Base-by-base conservation (phyloP, 2,888 invertebrate species). In the Amphipyra berbera region DNA sequence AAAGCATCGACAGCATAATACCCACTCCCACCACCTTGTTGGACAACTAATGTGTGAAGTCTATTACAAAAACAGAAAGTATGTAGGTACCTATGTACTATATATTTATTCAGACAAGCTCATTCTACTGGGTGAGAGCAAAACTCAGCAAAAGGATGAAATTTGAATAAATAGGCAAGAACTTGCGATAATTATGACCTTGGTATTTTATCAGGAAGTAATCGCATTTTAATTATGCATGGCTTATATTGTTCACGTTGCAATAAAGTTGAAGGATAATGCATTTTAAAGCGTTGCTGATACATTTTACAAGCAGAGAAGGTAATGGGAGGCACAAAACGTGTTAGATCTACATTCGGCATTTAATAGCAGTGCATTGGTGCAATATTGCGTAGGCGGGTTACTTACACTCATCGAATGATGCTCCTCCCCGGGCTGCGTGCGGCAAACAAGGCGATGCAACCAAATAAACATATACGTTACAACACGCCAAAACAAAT, bases 361-460 rank as follows among this genome's bases (percentile, higher is more conserved):
- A 46, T 57, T 27, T 33, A 46, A 15, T 48, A 68, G 69, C 65
- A 58, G 60, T 57, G 56, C 38, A 4, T 44, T 30, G 14, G 37
- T 62, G 74, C 63, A 59, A 33, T 59, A 70, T 45, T 76, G 71
- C 75, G 68, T 55, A 55, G 79, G 82, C 83, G 66, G 61, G 76
- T 82, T 90, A 95, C 96, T 96, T 95, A 97, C 96, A 96, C 96
- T 96, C 96, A 95, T 96, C 96, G 96, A 95, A 96, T 95, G 95
- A 94, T 96, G 96, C 96, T 96, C 96, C 94, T 96, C 96, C 95
- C 96, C 95, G 91, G 96, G 94, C 95, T 95, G 94, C 90, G 89
- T 89, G 89, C 92, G 84, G 90, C 91, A 90, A 90, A 92, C 93
- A 92, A 92, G 87, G 89, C 90, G 86, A 94, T 92, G 93, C 94